These are phyloP conservation scores for Drosophila limbata DNA, from an alignment of 2,888 invertebrate species.

Conservation along the genomic window DNA sequence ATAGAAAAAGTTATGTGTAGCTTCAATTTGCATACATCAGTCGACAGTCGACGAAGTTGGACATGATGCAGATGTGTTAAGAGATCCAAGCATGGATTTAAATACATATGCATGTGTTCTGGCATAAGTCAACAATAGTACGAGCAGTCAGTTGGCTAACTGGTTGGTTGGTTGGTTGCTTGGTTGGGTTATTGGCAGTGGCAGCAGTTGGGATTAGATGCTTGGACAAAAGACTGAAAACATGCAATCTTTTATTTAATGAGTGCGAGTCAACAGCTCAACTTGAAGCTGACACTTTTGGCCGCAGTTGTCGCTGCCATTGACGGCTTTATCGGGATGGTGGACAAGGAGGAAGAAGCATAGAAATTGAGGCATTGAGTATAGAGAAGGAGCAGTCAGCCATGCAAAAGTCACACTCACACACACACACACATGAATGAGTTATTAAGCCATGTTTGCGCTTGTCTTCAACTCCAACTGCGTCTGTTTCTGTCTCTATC, in stretches of 20 bases:
- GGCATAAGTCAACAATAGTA: conserved; percentile 19
- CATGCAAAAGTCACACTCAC: conserved; percentile 49
- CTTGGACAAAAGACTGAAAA: conserved; percentile 69
- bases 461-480: conserved; percentile 53
- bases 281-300: conserved; percentile 76
- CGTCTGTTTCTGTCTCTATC: neutral
- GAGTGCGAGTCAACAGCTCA: conserved; percentile 78
- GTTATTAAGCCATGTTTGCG: conserved; percentile 78
- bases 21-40: conserved; percentile 50
- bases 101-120: conserved; percentile 3
- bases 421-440: conserved; percentile 54
- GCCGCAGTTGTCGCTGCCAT: conserved; percentile 40
- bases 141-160: conserved; percentile 39
- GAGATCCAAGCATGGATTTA: conserved; percentile 5
- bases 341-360: conserved; percentile 6
- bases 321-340: conserved; percentile 52
- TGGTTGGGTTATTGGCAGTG: conserved; percentile 24
- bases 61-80: neutral
- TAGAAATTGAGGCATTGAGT: conserved; percentile 10
- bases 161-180: conserved; percentile 19
- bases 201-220: conserved; percentile 47
- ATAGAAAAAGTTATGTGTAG: conserved; percentile 53
- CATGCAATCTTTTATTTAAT: conserved; percentile 80
- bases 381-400: conserved; percentile 32
- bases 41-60: neutral